phyloP scores from a whole-genome alignment of 2,113 vertebrate species.

The Spea multiplicata region DNA sequence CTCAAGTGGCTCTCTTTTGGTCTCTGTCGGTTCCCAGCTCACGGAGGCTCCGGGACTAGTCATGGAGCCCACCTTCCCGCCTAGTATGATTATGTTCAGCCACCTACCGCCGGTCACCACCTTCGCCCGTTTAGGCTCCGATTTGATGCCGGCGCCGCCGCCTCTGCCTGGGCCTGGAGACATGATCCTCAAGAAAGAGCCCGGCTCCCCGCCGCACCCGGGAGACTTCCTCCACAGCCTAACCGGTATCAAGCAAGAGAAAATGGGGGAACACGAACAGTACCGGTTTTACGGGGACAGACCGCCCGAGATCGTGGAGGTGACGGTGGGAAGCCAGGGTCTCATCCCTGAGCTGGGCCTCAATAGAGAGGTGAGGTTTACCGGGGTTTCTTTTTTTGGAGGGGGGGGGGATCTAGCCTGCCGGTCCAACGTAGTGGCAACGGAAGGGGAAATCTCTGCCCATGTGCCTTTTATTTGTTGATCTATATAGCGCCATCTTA shows the following conservation, averaged over 20 bases:
- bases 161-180: slow-evolving; percentile 13
- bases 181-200: slow-evolving; percentile 35
- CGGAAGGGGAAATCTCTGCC: too few species aligned
- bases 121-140: slow-evolving; percentile 61
- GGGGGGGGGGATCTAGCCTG: background rate
- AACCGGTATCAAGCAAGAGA: slow-evolving; percentile 38
- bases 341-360: slow-evolving; percentile 23
- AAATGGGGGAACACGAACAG: slow-evolving; percentile 35
- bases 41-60: slow-evolving; percentile 63
- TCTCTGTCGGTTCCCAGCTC: slow-evolving; percentile 49
- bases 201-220: slow-evolving; percentile 12
- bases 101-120: slow-evolving; percentile 76
- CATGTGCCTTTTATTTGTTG: too few species aligned
- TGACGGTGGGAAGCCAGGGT: slow-evolving; percentile 35
- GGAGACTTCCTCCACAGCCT: slow-evolving; percentile 32
- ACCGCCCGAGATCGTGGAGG: slow-evolving; percentile 35
- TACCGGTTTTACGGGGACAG: slow-evolving; percentile 27
- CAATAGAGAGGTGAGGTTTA: slow-evolving; percentile 24
- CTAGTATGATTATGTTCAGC: slow-evolving; percentile 45
- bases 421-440: too few species aligned
- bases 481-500: too few species aligned
- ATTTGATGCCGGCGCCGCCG: slow-evolving; percentile 20
- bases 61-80: slow-evolving; percentile 81
- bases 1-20: slow-evolving; percentile 33
- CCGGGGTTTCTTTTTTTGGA: background rate